phyloP scores from a whole-genome alignment of 1,140 invertebrate species.

The Anagrus nilaparvatae region DNA sequence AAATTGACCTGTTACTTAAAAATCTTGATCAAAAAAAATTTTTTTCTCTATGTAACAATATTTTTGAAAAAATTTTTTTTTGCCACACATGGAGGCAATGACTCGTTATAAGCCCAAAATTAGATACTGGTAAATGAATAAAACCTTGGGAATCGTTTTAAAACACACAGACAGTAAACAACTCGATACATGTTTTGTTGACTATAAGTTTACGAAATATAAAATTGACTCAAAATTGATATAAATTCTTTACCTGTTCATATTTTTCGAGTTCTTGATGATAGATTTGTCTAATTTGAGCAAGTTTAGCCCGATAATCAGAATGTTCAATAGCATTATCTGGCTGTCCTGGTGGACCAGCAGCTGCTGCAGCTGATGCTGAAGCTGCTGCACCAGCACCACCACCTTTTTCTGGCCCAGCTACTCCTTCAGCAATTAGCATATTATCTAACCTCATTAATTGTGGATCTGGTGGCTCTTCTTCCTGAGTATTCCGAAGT shows the following conservation, averaged over 20 bases:
- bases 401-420: conserved; percentile 93
- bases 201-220: too few species aligned
- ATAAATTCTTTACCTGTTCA: conserved; percentile 73
- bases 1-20: too few species aligned
- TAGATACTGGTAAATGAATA: too few species aligned
- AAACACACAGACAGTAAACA: too few species aligned
- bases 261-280: conserved; percentile 99
- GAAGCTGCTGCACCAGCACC: conserved; percentile 85
- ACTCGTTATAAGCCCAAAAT: too few species aligned
- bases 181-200: too few species aligned
- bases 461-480: conserved; percentile 97
- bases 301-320: conserved; percentile 96
- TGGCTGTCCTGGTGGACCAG: conserved; percentile 57
- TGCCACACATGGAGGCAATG: too few species aligned
- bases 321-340: conserved; percentile 98
- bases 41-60: too few species aligned
- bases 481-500: conserved; percentile 93
- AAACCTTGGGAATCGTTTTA: too few species aligned
- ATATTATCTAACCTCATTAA: conserved; percentile 99
- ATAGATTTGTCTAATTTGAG: conserved; percentile 98
- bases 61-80: too few species aligned
- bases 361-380: conserved; percentile 73
- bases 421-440: conserved; percentile 98
- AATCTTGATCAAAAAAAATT: too few species aligned
- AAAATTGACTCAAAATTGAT: too few species aligned